Conservation (phyloP, 37 sponge, comb jelly and placozoan species). For the Beroe forskalii region DNA sequence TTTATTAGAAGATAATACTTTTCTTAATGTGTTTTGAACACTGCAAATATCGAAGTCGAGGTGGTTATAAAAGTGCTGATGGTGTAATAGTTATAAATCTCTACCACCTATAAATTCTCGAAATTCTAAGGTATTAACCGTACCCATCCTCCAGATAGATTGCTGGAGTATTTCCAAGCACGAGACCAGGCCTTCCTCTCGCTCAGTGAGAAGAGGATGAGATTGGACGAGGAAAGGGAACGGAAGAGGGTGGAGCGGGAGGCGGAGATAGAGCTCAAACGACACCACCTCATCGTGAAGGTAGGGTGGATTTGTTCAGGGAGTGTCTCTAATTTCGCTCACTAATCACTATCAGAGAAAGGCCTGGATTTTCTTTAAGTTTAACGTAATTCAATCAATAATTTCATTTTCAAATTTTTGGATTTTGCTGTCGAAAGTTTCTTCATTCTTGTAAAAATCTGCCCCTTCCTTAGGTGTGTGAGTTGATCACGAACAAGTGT, state of each 20-base stretch:
- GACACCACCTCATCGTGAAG: conserved; percentile 63
- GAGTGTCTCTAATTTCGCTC: neutral
- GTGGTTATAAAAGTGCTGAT: too few species aligned
- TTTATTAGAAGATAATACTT: neutral
- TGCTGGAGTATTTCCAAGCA: conserved; percentile 60
- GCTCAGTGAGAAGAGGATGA: conserved; percentile 39
- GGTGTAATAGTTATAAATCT: too few species aligned
- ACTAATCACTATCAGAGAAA: neutral
- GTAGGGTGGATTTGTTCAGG: neutral
- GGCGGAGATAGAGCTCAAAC: conserved; percentile 54
- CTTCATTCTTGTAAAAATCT: too few species aligned
- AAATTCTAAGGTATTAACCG: too few species aligned
- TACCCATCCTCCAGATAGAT: conserved; percentile 20
- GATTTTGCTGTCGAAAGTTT: too few species aligned
- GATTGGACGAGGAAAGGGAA: conserved; percentile 60
- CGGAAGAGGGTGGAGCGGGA: conserved; percentile 53
- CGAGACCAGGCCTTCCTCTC: conserved; percentile 52
- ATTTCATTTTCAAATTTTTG: too few species aligned
- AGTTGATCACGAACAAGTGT: conserved; percentile 44
- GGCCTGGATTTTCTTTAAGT: too few species aligned
- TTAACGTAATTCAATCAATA: too few species aligned
- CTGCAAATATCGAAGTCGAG: too few species aligned
- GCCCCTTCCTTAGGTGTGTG: conserved; percentile 50
- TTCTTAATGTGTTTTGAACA: too few species aligned
- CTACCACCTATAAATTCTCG: too few species aligned